Base-by-base conservation (phyloP, 2,113 vertebrate species). In the Artemisiospiza belli region DNA sequence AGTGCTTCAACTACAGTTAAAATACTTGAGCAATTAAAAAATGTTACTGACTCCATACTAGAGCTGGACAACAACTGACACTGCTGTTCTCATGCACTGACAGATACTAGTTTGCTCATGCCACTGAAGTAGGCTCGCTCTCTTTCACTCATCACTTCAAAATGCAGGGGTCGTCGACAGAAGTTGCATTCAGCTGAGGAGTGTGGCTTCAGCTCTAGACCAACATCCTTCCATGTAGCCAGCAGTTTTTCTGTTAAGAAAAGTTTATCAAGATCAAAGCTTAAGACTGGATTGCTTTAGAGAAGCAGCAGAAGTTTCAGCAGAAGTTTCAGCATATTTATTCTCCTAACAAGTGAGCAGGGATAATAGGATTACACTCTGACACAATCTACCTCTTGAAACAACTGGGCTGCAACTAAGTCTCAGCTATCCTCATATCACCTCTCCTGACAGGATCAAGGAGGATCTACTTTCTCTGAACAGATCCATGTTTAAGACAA, bases 91-190 rank as follows among this genome's bases (percentile, higher is more conserved):
- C 98, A 99, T 78, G 98, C 99, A 78, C 97, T 98, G 86, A 98
- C 99, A 25, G 98, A 99, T 30, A 99, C 97, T 14, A 98, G 92
- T 90, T 98, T 99, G 97, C 99, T 99, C 96, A 99, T 98, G 93
- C 99, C 99, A 6, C 95, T 98, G 98, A 99, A 99, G 97, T 98
- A 99, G 49, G 99, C 98, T 79, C 96, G 98, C 92, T 99, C 99
- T n/a, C 99, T 83, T 55, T 99, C 99, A 23, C 98, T 99, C 99
- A 99, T 99, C 92, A 98, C 83, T 96, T 99, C 99, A 23, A 99
- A 99, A 83, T 99, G 99, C n/a, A 99, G 97, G 2, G 99, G 99
- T 96, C 98, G 97, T 87, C 98, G 98, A 91, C 99, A 99, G 97
- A 99, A 99, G 90, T 98, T 99, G 62, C 99, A 99, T 92, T 99